phyloP scores from a whole-genome alignment of 1,140 invertebrate species.

The Bradysia coprophila region DNA sequence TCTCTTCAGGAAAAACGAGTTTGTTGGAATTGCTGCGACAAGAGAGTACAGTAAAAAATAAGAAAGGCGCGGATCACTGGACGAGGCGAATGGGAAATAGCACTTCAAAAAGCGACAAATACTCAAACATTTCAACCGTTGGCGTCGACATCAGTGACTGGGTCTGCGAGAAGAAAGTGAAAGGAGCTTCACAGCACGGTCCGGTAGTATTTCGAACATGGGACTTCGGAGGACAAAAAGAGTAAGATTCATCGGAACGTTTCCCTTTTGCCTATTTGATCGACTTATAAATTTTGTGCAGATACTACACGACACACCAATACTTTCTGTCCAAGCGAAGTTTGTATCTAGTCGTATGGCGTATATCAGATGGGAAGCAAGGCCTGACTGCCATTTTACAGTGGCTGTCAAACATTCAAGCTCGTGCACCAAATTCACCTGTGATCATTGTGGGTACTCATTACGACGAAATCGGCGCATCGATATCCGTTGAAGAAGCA shows the following conservation, averaged over 20 bases:
- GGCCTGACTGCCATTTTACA: constrained; percentile 81
- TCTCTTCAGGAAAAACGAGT: too few relatives aligned
- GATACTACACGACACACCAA: constrained; percentile 93
- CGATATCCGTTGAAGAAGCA: constrained; percentile 46
- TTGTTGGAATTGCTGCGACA: constrained; percentile 72
- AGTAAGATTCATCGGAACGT: constrained; percentile 31
- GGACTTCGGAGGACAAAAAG: constrained; percentile 97
- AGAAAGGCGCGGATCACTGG: constrained; percentile 47
- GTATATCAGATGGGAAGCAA: constrained; percentile 78
- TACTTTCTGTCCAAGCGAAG: constrained; percentile 94
- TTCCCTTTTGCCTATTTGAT: constrained; percentile 1
- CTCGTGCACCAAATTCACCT: constrained; percentile 81
- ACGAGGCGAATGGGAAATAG: constrained; percentile 86
- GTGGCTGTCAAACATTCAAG: constrained; percentile 92
- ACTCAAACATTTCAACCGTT: constrained; percentile 82
- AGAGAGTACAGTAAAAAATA: constrained; percentile 19
- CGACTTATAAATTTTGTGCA: too few relatives aligned
- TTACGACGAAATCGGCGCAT: constrained; percentile 67
- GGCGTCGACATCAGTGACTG: constrained; percentile 94
- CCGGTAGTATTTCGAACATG: constrained; percentile 93
- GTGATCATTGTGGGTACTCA: constrained; percentile 91
- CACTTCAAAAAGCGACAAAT: constrained; percentile 34
- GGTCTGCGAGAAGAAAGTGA: constrained; percentile 67
- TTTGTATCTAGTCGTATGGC: constrained; percentile 91
- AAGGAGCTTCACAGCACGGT: constrained; percentile 44